phyloP scores from a whole-genome alignment of 2,888 invertebrate species.

The Agelastica alni region DNA sequence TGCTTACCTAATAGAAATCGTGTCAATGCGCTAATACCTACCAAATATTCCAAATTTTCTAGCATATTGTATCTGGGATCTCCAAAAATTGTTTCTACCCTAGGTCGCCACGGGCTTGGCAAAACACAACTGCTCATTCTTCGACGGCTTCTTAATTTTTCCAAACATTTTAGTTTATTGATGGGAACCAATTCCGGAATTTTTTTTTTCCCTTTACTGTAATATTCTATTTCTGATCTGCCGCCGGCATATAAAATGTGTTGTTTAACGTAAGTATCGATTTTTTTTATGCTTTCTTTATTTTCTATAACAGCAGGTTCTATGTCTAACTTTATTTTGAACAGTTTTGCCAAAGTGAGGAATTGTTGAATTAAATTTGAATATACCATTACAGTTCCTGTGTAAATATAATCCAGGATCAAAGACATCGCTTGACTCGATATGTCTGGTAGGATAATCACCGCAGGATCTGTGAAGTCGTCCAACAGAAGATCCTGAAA shows the following conservation, averaged over 20 bases:
- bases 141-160: constrained; percentile 35
- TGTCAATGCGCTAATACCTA: too few species aligned
- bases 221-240: neutral
- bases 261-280: neutral
- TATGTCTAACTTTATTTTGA: constrained; percentile 46
- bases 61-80: constrained; percentile 49
- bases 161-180: constrained; percentile 23
- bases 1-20: too few species aligned
- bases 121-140: constrained; percentile 60
- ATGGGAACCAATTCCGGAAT: constrained; percentile 51
- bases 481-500: constrained; percentile 49
- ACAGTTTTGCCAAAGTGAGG: constrained; percentile 60
- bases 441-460: constrained; percentile 69
- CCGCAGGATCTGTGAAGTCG: constrained; percentile 61
- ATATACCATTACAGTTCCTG: constrained; percentile 67
- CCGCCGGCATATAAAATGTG: neutral
- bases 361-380: constrained; percentile 64
- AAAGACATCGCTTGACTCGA: constrained; percentile 65
- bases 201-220: constrained; percentile 36
- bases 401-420: constrained; percentile 70
- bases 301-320: constrained; percentile 9
- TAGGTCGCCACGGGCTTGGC: constrained; percentile 64
- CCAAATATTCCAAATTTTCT: constrained; percentile 27
- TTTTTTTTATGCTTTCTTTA: constrained; percentile 2
- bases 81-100: constrained; percentile 46